Conservation (phyloP, 1,140 invertebrate species). For the Zophobas morio region DNA sequence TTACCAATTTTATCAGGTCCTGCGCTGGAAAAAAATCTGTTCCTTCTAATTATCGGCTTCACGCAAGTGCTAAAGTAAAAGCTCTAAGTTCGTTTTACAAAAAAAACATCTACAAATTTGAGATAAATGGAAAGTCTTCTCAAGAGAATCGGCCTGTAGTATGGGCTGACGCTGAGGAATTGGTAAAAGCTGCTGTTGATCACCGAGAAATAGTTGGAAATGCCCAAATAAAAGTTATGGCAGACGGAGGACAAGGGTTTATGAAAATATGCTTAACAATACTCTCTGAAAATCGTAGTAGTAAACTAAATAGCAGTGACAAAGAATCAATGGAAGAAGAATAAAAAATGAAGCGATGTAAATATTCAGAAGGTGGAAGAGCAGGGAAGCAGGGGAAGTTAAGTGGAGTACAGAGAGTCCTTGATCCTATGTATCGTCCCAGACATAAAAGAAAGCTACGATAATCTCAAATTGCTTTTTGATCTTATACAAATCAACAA, state of each 20-base stretch:
- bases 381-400: slow-evolving; percentile 10
- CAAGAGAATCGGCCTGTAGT: too few relatives aligned
- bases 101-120: too few relatives aligned
- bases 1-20: too few relatives aligned
- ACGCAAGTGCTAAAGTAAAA: too few relatives aligned
- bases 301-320: slow-evolving; percentile 7
- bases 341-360: background rate
- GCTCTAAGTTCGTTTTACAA: too few relatives aligned
- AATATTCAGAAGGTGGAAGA: slow-evolving; percentile 14
- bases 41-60: too few relatives aligned
- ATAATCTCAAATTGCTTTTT: background rate
- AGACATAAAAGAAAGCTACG: background rate
- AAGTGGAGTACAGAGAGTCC: slow-evolving; percentile 7
- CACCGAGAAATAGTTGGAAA: slow-evolving; percentile 11
- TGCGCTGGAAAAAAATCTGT: too few relatives aligned
- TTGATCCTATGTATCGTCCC: slow-evolving; percentile 3
- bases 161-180: slow-evolving; percentile 9
- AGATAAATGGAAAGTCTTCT: too few relatives aligned
- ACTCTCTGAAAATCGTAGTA: background rate
- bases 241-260: slow-evolving; percentile 17
- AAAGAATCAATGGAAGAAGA: background rate
- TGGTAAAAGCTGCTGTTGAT: slow-evolving; percentile 18
- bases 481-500: slow-evolving; percentile 25
- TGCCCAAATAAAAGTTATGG: slow-evolving; percentile 3
- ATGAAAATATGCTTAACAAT: slow-evolving; percentile 8